phyloP scores from a whole-genome alignment of 2,888 invertebrate species.

The Heliconius cydno region DNA sequence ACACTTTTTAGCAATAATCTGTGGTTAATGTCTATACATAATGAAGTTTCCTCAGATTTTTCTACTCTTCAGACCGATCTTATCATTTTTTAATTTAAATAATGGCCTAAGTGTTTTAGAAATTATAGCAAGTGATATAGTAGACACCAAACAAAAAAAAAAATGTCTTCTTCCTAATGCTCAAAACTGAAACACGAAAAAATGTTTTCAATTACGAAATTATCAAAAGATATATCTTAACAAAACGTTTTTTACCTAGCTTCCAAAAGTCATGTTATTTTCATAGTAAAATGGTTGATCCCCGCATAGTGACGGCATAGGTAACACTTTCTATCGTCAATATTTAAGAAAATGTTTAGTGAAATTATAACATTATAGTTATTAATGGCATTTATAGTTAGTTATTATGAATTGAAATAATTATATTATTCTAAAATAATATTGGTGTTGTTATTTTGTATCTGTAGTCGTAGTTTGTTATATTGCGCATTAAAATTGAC shows the following conservation, averaged over 20 bases:
- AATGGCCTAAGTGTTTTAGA: slow-evolving; percentile 30
- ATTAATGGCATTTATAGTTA: slow-evolving; percentile 82
- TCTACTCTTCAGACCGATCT: background rate
- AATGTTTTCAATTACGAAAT: slow-evolving; percentile 3
- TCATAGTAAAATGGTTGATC: slow-evolving; percentile 22
- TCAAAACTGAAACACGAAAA: slow-evolving; percentile 22
- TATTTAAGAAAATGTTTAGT: slow-evolving; percentile 69
- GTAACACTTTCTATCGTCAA: slow-evolving; percentile 63
- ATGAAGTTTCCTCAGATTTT: slow-evolving; percentile 10
- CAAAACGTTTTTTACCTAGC: background rate
- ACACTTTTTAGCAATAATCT: slow-evolving; percentile 40
- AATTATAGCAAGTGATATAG: slow-evolving; percentile 27
- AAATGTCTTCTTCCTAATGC: slow-evolving; percentile 25
- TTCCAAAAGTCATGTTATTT: slow-evolving; percentile 6
- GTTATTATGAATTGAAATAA: slow-evolving; percentile 83
- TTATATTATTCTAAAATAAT: slow-evolving; percentile 84
- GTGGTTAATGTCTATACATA: slow-evolving; percentile 24
- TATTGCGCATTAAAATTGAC: background rate
- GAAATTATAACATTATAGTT: slow-evolving; percentile 73
- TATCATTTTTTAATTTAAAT: background rate
- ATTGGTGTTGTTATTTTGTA: slow-evolving; percentile 74
- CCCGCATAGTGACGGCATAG: slow-evolving; percentile 62
- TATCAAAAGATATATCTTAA: background rate
- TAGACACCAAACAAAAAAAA: slow-evolving; percentile 25
- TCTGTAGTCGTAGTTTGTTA: slow-evolving; percentile 5